phyloP scores from a whole-genome alignment of 2,113 vertebrate species.

The Canis aureus region DNA sequence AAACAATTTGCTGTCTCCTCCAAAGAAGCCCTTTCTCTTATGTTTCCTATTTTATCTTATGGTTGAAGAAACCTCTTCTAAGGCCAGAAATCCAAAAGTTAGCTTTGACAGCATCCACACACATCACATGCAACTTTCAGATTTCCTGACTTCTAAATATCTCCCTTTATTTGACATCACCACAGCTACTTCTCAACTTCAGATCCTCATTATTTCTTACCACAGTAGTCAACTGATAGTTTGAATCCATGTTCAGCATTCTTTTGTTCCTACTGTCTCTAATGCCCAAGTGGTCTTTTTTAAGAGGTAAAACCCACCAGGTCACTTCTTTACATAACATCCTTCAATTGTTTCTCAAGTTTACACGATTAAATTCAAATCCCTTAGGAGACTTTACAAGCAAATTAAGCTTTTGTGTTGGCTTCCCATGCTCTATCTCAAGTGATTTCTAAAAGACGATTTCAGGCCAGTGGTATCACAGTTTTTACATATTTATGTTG shows the following conservation, averaged over 20 bases:
- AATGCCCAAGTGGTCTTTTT: slow-evolving; percentile 5
- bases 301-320: background rate
- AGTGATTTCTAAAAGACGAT: background rate
- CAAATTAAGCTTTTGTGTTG: background rate
- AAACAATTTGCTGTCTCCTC: background rate
- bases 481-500: background rate
- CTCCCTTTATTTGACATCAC: background rate
- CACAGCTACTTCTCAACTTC: background rate
- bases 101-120: background rate
- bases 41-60: background rate
- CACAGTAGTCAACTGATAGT: background rate
- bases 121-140: background rate
- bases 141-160: background rate
- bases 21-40: background rate
- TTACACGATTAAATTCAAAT: background rate
- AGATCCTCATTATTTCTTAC: slow-evolving; percentile 14
- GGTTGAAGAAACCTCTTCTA: background rate
- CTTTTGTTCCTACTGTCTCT: background rate
- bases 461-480: background rate
- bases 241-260: background rate
- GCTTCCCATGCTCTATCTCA: background rate
- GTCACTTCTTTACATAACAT: background rate
- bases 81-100: background rate
- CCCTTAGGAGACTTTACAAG: background rate
- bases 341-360: background rate